Conservation (phyloP, 1,140 invertebrate species). For the Catajapyx aquilonaris region DNA sequence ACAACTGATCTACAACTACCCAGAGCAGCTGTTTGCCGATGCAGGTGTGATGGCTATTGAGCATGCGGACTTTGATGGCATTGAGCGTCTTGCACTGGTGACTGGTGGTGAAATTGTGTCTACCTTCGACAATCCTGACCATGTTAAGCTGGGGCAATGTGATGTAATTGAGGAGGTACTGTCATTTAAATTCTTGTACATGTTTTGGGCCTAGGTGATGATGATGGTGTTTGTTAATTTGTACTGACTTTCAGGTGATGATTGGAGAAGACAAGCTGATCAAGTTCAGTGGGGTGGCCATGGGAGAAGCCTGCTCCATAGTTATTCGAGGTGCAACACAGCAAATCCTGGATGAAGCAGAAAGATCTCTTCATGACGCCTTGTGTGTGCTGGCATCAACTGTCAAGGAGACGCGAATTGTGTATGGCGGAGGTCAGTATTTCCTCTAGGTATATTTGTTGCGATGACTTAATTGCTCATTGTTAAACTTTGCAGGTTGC, state of each 20-base stretch:
- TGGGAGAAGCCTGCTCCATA: conserved; percentile 93
- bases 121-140: conserved; percentile 85
- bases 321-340: conserved; percentile 96
- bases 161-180: conserved; percentile 80
- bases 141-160: conserved; percentile 83
- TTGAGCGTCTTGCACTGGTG: conserved; percentile 88
- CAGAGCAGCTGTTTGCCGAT: conserved; percentile 98
- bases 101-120: conserved; percentile 97
- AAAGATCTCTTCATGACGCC: conserved; percentile 93
- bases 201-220: too few species aligned
- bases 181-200: conserved; percentile 3
- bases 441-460: too few species aligned
- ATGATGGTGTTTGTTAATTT: not conserved
- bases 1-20: conserved; percentile 99
- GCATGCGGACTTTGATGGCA: conserved; percentile 98
- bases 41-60: conserved; percentile 98
- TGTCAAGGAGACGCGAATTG: conserved; percentile 74
- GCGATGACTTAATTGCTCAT: too few species aligned
- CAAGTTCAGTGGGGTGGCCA: conserved; percentile 80
- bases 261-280: conserved; percentile 94
- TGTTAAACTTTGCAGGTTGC: conserved; percentile 29
- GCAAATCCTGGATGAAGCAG: conserved; percentile 97
- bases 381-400: conserved; percentile 92
- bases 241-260: conserved; percentile 40
- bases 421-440: conserved; percentile 67